Conservation (phyloP, 2,888 invertebrate genomes). For the Amphipyra berbera region DNA sequence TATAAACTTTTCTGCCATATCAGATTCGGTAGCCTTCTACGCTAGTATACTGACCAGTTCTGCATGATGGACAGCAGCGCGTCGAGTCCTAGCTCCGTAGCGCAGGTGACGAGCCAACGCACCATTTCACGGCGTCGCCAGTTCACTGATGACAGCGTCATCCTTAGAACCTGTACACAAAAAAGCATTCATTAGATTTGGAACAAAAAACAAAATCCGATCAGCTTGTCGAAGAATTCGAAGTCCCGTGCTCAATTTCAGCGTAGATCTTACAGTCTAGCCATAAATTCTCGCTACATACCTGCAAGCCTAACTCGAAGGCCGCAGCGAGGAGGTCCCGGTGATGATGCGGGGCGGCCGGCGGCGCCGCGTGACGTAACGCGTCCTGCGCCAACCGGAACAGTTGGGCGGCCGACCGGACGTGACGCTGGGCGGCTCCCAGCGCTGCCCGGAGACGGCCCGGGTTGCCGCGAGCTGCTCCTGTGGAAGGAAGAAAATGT, state of each 20-base stretch:
- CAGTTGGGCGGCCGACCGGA: slow-evolving; percentile 95
- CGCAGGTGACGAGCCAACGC: slow-evolving; percentile 96
- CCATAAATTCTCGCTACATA: slow-evolving; percentile 34
- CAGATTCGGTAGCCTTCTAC: no score
- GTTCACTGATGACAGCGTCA: slow-evolving; percentile 94
- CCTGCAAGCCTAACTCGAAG: slow-evolving; percentile 94
- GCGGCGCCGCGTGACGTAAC: slow-evolving; percentile 94
- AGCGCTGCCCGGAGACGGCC: slow-evolving; percentile 93
- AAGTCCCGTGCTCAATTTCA: no score
- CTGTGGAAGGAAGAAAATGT: slow-evolving; percentile 54
- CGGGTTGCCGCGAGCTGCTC: slow-evolving; percentile 91
- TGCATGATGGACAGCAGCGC: slow-evolving; percentile 95
- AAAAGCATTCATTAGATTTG: slow-evolving; percentile 28
- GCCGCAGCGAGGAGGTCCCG: slow-evolving; percentile 94
- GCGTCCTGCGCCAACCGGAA: slow-evolving; percentile 96
- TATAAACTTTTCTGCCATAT: no score
- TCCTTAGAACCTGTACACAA: slow-evolving; percentile 92
- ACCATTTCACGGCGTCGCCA: slow-evolving; percentile 97
- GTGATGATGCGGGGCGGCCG: slow-evolving; percentile 93
- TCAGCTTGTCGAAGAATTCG: background rate
- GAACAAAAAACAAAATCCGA: background rate
- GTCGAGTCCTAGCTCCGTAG: slow-evolving; percentile 94
- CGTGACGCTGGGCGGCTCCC: slow-evolving; percentile 94
- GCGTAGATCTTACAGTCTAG: background rate
- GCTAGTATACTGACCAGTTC: slow-evolving; percentile 90